phyloP scores from a whole-genome alignment of 2,113 vertebrate genomes.

The Danio rerio region DNA sequence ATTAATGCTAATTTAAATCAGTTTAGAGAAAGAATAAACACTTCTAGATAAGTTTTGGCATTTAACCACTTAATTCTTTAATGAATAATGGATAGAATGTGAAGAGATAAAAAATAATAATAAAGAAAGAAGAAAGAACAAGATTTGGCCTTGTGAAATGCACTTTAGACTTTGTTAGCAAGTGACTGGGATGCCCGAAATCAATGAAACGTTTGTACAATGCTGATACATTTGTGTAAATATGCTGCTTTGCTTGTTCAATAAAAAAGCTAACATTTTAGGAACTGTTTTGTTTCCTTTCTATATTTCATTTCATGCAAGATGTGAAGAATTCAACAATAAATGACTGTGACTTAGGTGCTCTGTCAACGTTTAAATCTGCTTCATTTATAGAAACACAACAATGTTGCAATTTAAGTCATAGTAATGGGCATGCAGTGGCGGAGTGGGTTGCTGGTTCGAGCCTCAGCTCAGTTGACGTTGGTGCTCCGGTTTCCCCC shows the following conservation, averaged over 20 bases:
- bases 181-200: constrained; percentile 32
- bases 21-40: not conserved
- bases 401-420: no score
- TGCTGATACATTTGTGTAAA: constrained; percentile 66
- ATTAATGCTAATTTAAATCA: not conserved
- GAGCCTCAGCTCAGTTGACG: no score
- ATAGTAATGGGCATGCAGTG: no score
- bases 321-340: no score
- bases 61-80: constrained; percentile 12
- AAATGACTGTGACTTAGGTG: no score
- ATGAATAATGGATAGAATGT: constrained; percentile 14
- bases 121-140: not conserved
- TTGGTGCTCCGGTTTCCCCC: no score
- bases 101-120: not conserved
- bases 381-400: no score
- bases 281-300: not conserved
- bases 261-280: constrained; percentile 61
- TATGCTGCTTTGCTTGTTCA: constrained; percentile 77
- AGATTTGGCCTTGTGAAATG: constrained; percentile 63
- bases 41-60: not conserved
- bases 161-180: constrained; percentile 61
- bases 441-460: no score
- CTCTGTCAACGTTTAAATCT: no score
- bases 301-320: not conserved
- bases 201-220: constrained; percentile 30